Conservation (phyloP, 64 coral and sea anemone genomes). For the Catalaphyllia jardinei region DNA sequence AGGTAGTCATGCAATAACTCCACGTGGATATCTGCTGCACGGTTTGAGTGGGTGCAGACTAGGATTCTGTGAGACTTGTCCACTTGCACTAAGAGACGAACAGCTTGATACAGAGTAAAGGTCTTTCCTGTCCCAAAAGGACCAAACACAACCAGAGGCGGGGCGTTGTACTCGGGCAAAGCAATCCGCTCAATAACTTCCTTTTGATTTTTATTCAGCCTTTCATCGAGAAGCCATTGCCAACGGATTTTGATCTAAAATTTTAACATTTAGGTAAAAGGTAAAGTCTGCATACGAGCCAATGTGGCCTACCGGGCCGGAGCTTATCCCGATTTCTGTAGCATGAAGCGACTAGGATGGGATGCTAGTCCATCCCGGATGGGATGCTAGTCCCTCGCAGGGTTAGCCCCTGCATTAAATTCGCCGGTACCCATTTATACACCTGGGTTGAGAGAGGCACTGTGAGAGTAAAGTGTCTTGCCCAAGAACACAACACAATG, state of each 20-base stretch:
- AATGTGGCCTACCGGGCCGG: too few relatives aligned
- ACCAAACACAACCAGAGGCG: slow-evolving; percentile 87
- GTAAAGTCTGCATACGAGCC: too few relatives aligned
- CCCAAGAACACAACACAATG: too few relatives aligned
- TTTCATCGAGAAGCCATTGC: slow-evolving; percentile 73
- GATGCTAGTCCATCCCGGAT: too few relatives aligned
- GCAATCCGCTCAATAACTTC: slow-evolving; percentile 65
- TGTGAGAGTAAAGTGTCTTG: too few relatives aligned
- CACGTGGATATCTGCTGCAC: slow-evolving; percentile 90
- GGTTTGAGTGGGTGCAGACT: slow-evolving; percentile 82
- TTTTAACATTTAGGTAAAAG: background rate
- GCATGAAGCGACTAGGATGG: too few relatives aligned
- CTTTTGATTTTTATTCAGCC: slow-evolving; percentile 66
- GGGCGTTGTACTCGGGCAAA: slow-evolving; percentile 15
- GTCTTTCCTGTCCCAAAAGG: slow-evolving; percentile 97
- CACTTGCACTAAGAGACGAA: slow-evolving; percentile 63
- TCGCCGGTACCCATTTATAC: too few relatives aligned
- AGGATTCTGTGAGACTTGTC: slow-evolving; percentile 65
- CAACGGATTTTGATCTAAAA: slow-evolving; percentile 30
- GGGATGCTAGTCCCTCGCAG: too few relatives aligned
- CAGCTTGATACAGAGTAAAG: slow-evolving; percentile 76
- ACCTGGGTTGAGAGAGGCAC: too few relatives aligned
- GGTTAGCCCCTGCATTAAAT: too few relatives aligned
- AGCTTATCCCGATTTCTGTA: too few relatives aligned
- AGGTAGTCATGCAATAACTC: slow-evolving; percentile 75